Conservation (phyloP, 2,888 invertebrate species). For the Falcaria lacertinaria region DNA sequence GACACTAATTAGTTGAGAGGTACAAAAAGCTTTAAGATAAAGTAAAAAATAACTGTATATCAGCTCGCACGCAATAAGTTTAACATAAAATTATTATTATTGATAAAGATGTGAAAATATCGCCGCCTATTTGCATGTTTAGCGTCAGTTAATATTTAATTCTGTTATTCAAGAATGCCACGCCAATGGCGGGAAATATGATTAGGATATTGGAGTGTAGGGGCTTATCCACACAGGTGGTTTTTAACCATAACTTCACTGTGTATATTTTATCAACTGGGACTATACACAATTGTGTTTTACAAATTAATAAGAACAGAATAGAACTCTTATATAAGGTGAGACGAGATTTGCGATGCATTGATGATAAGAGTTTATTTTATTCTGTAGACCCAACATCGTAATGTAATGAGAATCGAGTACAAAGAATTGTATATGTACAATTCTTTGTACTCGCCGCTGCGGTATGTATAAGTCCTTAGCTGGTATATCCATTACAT, state of each 20-base stretch:
- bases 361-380: too few relatives aligned
- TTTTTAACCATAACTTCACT: too few relatives aligned
- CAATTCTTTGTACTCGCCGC: too few relatives aligned
- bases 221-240: neutral
- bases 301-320: too few relatives aligned
- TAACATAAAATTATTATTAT: neutral
- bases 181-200: neutral
- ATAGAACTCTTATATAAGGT: too few relatives aligned
- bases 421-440: conserved; percentile 16
- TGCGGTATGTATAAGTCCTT: conserved; percentile 16
- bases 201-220: neutral
- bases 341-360: too few relatives aligned
- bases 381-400: too few relatives aligned
- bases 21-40: neutral
- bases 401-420: too few relatives aligned
- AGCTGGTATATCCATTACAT: conserved; percentile 31
- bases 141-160: neutral
- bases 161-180: conserved; percentile 1
- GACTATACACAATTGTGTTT: too few relatives aligned
- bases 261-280: too few relatives aligned
- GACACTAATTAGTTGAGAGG: conserved; percentile 9
- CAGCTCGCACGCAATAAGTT: neutral
- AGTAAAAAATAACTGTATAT: neutral
- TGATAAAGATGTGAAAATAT: neutral
- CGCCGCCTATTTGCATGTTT: neutral